These are phyloP conservation scores for Anoplopoma fimbria DNA, from an alignment of 2,113 vertebrate genomes.

Conservation along the genomic window DNA sequence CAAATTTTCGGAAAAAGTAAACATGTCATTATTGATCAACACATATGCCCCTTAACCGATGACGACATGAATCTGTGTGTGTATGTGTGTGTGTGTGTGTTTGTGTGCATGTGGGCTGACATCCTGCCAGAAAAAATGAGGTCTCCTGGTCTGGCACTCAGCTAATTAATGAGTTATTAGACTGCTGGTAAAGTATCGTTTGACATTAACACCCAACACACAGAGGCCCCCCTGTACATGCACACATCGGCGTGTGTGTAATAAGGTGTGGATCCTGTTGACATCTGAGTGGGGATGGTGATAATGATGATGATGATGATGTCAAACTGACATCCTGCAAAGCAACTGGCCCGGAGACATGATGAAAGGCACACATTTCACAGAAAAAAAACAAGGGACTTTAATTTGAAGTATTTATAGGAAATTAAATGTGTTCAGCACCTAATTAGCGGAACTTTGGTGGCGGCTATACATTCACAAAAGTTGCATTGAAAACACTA, in stretches of 20 bases:
- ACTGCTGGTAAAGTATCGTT: slow-evolving; percentile 1
- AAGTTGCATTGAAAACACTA: no score
- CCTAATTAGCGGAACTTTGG: no score
- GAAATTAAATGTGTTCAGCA: no score
- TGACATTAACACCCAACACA: slow-evolving; percentile 37
- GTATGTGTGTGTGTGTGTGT: slow-evolving; percentile 3
- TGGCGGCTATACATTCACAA: no score
- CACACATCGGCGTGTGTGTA: slow-evolving; percentile 10
- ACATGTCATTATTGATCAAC: slow-evolving; percentile 6
- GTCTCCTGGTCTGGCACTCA: background rate
- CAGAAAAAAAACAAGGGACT: background rate
- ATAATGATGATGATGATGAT: slow-evolving; percentile 8
- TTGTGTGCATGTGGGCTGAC: slow-evolving; percentile 34
- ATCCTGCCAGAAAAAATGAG: slow-evolving; percentile 47
- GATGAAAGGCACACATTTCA: background rate
- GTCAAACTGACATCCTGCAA: background rate
- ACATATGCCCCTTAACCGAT: background rate
- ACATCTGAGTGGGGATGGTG: slow-evolving; percentile 19
- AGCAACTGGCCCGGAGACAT: background rate
- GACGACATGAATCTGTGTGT: background rate
- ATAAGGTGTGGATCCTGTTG: slow-evolving; percentile 67
- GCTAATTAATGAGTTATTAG: slow-evolving; percentile 61
- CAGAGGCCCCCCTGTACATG: background rate
- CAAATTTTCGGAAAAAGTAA: background rate
- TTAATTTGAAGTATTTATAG: no score